Evolutionary conservation across 1,140 invertebrate genomes (phyloP), one percentile per base, ranked within the genome.

Genomic region (Zaprionus davidi): DNA sequence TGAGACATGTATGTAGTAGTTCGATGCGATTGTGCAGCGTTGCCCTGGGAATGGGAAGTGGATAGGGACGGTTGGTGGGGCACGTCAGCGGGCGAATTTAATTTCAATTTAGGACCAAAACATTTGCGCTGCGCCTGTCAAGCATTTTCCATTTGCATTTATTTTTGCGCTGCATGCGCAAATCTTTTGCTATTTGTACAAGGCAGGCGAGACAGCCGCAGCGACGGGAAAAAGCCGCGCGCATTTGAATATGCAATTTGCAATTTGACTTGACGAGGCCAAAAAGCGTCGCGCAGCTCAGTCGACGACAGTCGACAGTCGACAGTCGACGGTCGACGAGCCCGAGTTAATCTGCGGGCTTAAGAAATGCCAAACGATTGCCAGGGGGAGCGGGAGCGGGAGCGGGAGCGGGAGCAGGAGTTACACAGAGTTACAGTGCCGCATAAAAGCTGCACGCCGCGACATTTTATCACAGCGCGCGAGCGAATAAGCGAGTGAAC

Each of bases 211-310:
- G 83, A 88, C 80, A 87, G 80, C 74, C 78, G 84, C 84, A 76
- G 41, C 41, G 84, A 88, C 84, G 78, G 79, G 75, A 88, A 87
- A 87, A 87, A 88, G 84, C 84, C 78, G 78, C 78, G 69, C 84
- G 84, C 84, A 87, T 87, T 87, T 87, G 84, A 87, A 87, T 87
- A 87, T 87, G 84, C 84, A 87, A 87, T 87, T 87, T 87, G 84
- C 84, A 87, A 87, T 87, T 87, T 87, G 84, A 87, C 84, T 88
- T 87, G 83, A 73, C 80, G 81, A 88, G 77, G 71, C 74, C 83
- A 79, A 79, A 85, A 86, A 82, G 69, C 74, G 55, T 70, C 60
- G 58, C 62, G 51, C 64, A 28, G 56, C 66, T 66, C 51, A 56
- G 44, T 26, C 63, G 65, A 53, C 82, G 74, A 71, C 78, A 78